Percentiles rank a stretch among this genome's conserved stretches.
These are phyloP conservation scores for Xenopus petersii DNA, from an alignment of 2,797 vertebrate genomes.

Conservation along the genomic window DNA sequence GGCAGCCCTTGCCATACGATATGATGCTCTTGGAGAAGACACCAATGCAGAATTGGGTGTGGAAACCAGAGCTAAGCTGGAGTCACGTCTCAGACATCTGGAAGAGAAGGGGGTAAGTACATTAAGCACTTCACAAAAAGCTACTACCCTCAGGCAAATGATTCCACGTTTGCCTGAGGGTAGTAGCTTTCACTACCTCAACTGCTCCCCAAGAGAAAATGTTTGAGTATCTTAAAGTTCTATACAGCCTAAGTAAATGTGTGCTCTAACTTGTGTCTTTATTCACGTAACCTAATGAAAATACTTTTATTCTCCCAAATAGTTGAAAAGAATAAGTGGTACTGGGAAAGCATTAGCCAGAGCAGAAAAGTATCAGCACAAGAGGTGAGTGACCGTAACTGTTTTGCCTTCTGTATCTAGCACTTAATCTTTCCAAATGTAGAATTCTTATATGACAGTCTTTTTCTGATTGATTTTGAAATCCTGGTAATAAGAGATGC, in stretches of 20 bases:
- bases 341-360: slow-evolving; percentile 89
- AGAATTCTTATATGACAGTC: too few relatives aligned
- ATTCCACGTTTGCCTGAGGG: slow-evolving; percentile 35
- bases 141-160: too few relatives aligned
- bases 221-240: background rate
- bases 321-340: slow-evolving; percentile 93
- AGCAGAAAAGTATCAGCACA: slow-evolving; percentile 93
- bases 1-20: slow-evolving; percentile 85
- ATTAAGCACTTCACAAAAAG: background rate
- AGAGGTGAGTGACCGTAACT: slow-evolving; percentile 72
- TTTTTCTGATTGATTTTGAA: too few relatives aligned
- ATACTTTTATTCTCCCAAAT: slow-evolving; percentile 38
- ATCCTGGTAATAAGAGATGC: too few relatives aligned
- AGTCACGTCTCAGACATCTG: slow-evolving; percentile 81
- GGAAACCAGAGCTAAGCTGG: slow-evolving; percentile 92
- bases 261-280: too few relatives aligned
- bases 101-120: slow-evolving; percentile 89
- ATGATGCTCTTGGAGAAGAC: slow-evolving; percentile 91
- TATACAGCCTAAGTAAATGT: too few relatives aligned
- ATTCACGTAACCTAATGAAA: too few relatives aligned
- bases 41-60: slow-evolving; percentile 87
- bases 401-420: too few relatives aligned
- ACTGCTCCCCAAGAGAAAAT: slow-evolving; percentile 35
- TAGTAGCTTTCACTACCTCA: slow-evolving; percentile 49
- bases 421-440: too few relatives aligned